A percentile compares a stretch with the other conserved stretches of the same genome.
These are phyloP conservation scores for Adelosebastes latens DNA, from an alignment of 2,797 vertebrate species.

Conservation along the genomic window DNA sequence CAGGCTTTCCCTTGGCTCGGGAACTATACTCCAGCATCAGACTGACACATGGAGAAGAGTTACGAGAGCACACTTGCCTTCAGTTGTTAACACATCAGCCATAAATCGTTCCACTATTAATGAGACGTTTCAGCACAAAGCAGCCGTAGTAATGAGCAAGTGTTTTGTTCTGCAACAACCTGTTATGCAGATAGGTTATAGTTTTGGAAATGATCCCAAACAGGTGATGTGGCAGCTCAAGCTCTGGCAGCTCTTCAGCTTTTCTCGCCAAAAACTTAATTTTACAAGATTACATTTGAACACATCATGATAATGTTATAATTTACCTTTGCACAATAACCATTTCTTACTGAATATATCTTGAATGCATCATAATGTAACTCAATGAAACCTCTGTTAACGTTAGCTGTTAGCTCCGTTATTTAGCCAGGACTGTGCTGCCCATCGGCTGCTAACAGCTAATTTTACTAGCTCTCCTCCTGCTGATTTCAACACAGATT, in stretches of 20 bases:
- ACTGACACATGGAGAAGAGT: conserved; percentile 34
- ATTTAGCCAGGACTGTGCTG: no score
- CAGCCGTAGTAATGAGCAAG: background rate
- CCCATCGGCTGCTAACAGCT: no score
- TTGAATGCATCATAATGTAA: no score
- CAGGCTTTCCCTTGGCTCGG: conserved; percentile 6
- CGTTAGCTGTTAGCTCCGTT: no score
- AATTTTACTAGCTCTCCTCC: no score
- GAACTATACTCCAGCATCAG: conserved; percentile 27
- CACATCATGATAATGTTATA: no score
- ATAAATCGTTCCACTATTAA: conserved; percentile 27
- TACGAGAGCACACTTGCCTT: conserved; percentile 30
- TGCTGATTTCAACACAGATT: no score
- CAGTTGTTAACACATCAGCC: conserved; percentile 21
- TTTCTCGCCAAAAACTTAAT: no score
- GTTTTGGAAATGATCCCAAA: background rate
- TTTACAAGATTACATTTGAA: no score
- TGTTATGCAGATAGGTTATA: background rate
- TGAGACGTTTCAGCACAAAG: conserved; percentile 11
- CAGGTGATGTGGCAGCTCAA: background rate
- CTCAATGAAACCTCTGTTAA: no score
- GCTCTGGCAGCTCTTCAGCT: background rate
- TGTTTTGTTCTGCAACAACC: conserved; percentile 9
- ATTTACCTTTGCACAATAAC: no score
- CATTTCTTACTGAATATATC: no score